Conservation (phyloP, 2,113 vertebrate genomes). For the Monopterus albus region DNA sequence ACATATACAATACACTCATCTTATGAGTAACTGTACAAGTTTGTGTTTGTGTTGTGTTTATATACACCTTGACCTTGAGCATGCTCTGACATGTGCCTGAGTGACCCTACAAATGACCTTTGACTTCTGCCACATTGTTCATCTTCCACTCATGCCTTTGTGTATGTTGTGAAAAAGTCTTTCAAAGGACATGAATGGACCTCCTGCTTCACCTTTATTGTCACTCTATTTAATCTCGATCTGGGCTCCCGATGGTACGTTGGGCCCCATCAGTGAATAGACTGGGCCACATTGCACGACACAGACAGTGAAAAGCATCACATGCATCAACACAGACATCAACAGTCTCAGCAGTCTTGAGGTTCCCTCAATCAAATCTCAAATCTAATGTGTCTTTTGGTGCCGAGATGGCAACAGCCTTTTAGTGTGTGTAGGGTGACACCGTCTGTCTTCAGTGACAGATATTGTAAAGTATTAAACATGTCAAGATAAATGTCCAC, state of each 20-base stretch:
- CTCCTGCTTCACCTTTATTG: constrained; percentile 69
- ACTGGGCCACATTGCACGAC: constrained; percentile 33
- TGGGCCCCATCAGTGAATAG: constrained; percentile 68
- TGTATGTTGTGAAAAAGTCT: constrained; percentile 46
- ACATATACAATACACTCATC: too few relatives aligned
- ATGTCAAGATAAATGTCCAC: constrained; percentile 9
- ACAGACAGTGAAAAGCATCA: constrained; percentile 58
- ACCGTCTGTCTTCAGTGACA: constrained; percentile 21
- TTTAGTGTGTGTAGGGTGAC: constrained; percentile 26
- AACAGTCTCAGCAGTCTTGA: constrained; percentile 27
- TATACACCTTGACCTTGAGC: constrained; percentile 41
- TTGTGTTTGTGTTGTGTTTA: background rate
- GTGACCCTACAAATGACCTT: constrained; percentile 39
- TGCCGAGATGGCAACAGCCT: constrained; percentile 31
- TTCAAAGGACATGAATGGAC: constrained; percentile 64
- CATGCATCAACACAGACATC: constrained; percentile 63
- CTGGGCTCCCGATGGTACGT: constrained; percentile 33
- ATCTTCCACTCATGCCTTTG: constrained; percentile 34
- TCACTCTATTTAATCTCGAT: constrained; percentile 50
- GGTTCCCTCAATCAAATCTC: constrained; percentile 46
- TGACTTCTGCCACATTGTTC: constrained; percentile 51
- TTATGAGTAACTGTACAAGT: background rate
- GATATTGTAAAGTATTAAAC: constrained; percentile 18
- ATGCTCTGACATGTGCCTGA: constrained; percentile 39
- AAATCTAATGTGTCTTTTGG: constrained; percentile 44